phyloP scores from a whole-genome alignment of 53 echinoderm and acorn worm species.

The Holothuria scabra region DNA sequence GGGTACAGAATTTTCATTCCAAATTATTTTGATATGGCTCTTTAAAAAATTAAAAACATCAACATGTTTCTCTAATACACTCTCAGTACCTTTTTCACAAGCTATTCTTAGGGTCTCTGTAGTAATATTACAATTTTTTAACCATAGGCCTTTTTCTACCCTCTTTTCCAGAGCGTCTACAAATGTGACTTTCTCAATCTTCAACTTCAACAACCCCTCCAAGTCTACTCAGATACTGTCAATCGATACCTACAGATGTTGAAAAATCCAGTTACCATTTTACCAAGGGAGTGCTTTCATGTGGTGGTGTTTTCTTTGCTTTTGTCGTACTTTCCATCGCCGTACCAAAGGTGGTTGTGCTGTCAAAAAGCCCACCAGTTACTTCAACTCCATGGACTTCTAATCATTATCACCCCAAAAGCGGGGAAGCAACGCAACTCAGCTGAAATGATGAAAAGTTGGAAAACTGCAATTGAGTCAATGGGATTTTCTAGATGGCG shows the following conservation, averaged over 20 bases:
- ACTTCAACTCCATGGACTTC: constrained; percentile 86
- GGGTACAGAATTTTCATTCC: too few relatives aligned
- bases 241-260: constrained; percentile 90
- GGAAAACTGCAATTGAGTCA: constrained; percentile 87
- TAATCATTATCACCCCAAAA: constrained; percentile 93
- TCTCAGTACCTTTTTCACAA: too few relatives aligned
- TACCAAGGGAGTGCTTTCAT: constrained; percentile 94
- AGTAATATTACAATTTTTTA: too few relatives aligned
- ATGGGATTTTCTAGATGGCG: constrained; percentile 91
- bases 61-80: too few relatives aligned
- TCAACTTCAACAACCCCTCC: constrained; percentile 86
- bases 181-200: constrained; percentile 98
- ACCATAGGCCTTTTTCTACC: neutral
- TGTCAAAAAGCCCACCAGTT: constrained; percentile 98
- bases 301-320: constrained; percentile 95
- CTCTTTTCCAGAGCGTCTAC: constrained; percentile 87
- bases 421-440: constrained; percentile 89
- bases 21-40: too few relatives aligned
- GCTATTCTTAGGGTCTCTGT: too few relatives aligned
- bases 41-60: too few relatives aligned
- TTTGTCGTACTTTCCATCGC: constrained; percentile 98
- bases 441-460: constrained; percentile 90
- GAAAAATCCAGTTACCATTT: constrained; percentile 89
- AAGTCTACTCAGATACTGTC: constrained; percentile 91
- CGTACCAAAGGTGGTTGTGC: constrained; percentile 97